Percentiles rank a stretch among this genome's conserved stretches.
Conservation (phyloP, 23 tunicate genomes). For the Styela clava region DNA sequence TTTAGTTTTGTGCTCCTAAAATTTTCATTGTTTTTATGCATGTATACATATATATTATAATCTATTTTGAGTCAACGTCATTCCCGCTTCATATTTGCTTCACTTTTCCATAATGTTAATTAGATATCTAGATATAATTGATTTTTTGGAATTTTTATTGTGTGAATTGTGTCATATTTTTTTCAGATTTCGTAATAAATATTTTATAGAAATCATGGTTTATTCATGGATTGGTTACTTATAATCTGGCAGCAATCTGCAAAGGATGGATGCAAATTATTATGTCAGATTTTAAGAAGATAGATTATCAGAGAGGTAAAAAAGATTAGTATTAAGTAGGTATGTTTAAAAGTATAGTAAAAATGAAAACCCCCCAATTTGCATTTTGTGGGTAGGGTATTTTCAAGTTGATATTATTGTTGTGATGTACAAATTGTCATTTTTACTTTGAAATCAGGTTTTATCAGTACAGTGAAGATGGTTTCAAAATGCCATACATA, state of each 20-base stretch:
- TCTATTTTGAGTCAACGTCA: background rate
- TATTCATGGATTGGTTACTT: too few species aligned
- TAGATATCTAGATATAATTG: background rate
- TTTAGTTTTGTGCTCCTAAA: too few species aligned
- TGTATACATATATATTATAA: too few species aligned
- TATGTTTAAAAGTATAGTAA: too few species aligned
- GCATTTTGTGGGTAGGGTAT: background rate
- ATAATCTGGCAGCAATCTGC: too few species aligned
- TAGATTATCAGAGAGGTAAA: background rate
- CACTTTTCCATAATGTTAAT: background rate
- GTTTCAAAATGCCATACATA: too few species aligned
- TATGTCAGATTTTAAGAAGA: background rate
- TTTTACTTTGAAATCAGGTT: too few species aligned
- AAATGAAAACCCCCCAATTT: background rate
- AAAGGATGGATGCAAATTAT: too few species aligned
- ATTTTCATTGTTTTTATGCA: too few species aligned
- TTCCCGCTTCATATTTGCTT: background rate
- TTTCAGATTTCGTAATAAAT: constrained; percentile 7
- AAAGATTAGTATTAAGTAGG: background rate
- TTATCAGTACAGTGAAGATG: too few species aligned
- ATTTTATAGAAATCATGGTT: background rate
- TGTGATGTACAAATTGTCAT: too few species aligned
- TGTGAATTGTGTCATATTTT: constrained; percentile 25
- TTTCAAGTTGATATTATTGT: too few species aligned
- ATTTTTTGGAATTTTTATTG: constrained; percentile 4